Evolutionary conservation across 2,888 invertebrate genomes (phyloP), one percentile per base, ranked within the genome.

Genomic region (Diploptera punctata): DNA sequence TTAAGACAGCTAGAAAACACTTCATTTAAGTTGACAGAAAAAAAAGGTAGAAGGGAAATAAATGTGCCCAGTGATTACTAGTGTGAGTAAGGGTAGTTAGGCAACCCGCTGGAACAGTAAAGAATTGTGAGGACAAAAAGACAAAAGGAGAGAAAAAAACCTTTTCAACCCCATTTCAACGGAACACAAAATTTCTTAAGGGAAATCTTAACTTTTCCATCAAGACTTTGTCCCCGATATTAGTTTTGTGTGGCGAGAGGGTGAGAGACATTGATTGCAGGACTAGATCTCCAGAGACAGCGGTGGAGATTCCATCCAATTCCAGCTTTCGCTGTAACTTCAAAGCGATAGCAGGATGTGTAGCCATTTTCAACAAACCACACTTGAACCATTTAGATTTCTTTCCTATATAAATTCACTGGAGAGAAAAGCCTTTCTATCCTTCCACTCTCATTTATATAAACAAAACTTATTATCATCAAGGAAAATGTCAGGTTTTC

Each of bases 171-270:
- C 26, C 31, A 29, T 0, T 16, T 29, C 2, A 10, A 5, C 33
- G 24, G n/a, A 57, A 57, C 21, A 52, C 9, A 54, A 54, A 57
- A 57, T 24, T 57, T 57, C 57, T 29, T 57, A 57, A 24, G 57
- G 57, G 57, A 57, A 57, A 57, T 57, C 57, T 57, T 57, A 57
- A 57, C 57, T 57, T 57, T 57, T 57, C 57, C 57, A 57, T 57
- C 57, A 57, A 57, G 57, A n/a, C 29, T 57, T 3, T 2, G 26
- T 57, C 29, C 16, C 57, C 57, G 57, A 57, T 57, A 57, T 57
- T 57, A 57, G 57, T 57, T 57, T 57, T 57, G 26, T 57, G 57
- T 57, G 24, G 57, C 57, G 57, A 13, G 13, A 29, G n/a, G 10
- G 54, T 21, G 21, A 13, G 54, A 29, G 57, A 31, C 57, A 57